Conservation (phyloP, 2,113 vertebrate genomes). For the Pterocles burchelli region DNA sequence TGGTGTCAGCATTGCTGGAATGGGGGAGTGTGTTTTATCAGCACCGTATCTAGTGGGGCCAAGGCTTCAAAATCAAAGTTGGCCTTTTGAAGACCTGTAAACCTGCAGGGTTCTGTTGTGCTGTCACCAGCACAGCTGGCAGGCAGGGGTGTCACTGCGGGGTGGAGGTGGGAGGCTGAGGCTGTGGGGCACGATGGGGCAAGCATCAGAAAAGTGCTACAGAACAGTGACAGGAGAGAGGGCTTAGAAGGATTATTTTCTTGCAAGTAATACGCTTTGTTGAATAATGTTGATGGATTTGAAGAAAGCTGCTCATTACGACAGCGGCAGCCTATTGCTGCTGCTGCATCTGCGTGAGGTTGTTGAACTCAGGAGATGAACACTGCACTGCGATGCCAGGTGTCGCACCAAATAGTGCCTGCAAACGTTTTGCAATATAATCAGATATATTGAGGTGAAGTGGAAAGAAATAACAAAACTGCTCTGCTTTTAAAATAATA, state of each 20-base stretch:
- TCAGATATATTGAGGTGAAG: neutral
- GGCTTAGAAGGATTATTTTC: neutral
- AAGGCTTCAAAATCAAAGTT: neutral
- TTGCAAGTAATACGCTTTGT: neutral
- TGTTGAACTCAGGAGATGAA: neutral
- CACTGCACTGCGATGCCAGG: neutral
- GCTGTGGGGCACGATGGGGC: neutral
- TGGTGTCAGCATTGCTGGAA: neutral
- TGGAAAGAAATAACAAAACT: neutral
- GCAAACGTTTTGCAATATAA: neutral
- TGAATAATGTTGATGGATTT: neutral
- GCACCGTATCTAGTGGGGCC: neutral
- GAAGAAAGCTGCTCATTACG: neutral
- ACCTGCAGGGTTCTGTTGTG: neutral
- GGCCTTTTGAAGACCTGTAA: neutral
- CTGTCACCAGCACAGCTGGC: neutral
- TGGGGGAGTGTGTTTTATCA: neutral
- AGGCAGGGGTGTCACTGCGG: accelerated
- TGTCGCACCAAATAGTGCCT: neutral
- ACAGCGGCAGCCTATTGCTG: neutral
- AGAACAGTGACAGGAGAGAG: neutral
- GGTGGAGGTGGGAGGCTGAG: neutral
- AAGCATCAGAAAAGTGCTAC: neutral
- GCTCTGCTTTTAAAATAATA: neutral
- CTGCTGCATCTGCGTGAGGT: neutral